These are phyloP conservation scores for Diorhabda carinulata DNA, from an alignment of 1,140 invertebrate genomes.

Conservation along the genomic window DNA sequence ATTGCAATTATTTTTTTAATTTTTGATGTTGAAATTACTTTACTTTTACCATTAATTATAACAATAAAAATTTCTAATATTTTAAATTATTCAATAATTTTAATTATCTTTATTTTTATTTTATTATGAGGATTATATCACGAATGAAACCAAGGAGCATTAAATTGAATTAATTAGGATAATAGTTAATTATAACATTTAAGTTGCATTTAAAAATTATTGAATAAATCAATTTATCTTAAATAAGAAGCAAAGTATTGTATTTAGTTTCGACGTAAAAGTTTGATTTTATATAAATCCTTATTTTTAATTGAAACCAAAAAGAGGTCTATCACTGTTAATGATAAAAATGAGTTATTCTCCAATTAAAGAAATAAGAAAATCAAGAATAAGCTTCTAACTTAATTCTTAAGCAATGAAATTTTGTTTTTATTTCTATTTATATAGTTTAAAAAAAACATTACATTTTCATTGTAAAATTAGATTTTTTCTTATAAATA, in stretches of 20 bases:
- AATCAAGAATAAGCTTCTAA: conserved; percentile 36
- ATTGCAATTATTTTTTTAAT: conserved; percentile 61
- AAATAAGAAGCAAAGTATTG: conserved; percentile 54
- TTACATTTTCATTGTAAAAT: conserved; percentile 60
- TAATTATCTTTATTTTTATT: conserved; percentile 53
- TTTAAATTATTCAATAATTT: conserved; percentile 46
- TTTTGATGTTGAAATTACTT: conserved; percentile 61
- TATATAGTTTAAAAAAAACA: conserved; percentile 57
- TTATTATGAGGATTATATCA: conserved; percentile 55
- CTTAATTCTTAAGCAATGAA: conserved; percentile 40
- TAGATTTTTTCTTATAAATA: conserved; percentile 36
- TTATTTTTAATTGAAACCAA: conserved; percentile 50
- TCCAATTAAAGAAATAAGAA: conserved; percentile 35
- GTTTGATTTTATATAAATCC: conserved; percentile 47
- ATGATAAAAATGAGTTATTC: conserved; percentile 45
- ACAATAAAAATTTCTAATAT: conserved; percentile 43
- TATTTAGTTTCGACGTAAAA: conserved; percentile 59
- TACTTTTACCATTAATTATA: conserved; percentile 54
- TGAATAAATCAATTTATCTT: conserved; percentile 52
- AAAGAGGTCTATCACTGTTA: conserved; percentile 55
- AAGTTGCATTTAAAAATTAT: conserved; percentile 61
- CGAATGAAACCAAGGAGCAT: conserved; percentile 61
- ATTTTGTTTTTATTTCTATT: conserved; percentile 43
- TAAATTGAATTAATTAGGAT: conserved; percentile 57
- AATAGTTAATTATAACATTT: conserved; percentile 62